Percentiles rank a stretch among this genome's conserved stretches.
Conservation (phyloP, 1,140 invertebrate genomes). For the Calliopsis andreniformis region DNA sequence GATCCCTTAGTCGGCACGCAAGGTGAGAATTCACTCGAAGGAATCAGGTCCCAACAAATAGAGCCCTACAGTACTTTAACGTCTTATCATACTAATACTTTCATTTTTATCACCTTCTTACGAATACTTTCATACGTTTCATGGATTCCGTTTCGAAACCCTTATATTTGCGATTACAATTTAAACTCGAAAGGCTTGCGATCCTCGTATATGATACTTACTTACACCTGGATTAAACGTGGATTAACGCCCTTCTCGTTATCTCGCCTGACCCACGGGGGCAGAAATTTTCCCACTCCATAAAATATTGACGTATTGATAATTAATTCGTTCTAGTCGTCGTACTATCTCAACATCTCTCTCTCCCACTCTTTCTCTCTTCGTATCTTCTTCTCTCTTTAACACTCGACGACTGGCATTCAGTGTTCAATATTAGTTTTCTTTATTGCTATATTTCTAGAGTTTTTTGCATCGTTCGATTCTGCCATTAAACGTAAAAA, state of each 20-base stretch:
- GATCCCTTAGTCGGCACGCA: conserved; percentile 2
- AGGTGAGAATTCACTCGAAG: conserved; percentile 27
- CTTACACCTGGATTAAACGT: conserved; percentile 29
- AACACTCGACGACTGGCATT: conserved; percentile 32
- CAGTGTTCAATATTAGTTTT: conserved; percentile 11
- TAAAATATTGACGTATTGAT: conserved; percentile 51
- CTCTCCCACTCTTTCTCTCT: not conserved
- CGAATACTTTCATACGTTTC: conserved; percentile 76
- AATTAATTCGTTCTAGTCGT: conserved; percentile 50
- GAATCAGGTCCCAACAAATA: conserved; percentile 46
- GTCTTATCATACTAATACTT: conserved; percentile 53
- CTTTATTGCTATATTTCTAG: conserved; percentile 66
- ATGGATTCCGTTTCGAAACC: not conserved
- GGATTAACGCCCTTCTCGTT: not conserved
- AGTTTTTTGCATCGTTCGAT: conserved; percentile 21
- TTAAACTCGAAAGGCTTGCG: conserved; percentile 35
- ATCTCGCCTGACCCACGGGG: not conserved
- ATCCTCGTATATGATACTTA: conserved; percentile 24
- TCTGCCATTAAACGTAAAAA: conserved; percentile 4
- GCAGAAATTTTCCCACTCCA: not conserved
- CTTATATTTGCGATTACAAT: conserved; percentile 12
- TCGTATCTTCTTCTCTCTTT: conserved; percentile 6
- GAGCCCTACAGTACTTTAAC: conserved; percentile 49
- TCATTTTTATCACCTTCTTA: conserved; percentile 71
- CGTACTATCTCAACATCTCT: conserved; percentile 48